phyloP scores from a whole-genome alignment of 2,113 vertebrate genomes.

The Plectropomus leopardus region DNA sequence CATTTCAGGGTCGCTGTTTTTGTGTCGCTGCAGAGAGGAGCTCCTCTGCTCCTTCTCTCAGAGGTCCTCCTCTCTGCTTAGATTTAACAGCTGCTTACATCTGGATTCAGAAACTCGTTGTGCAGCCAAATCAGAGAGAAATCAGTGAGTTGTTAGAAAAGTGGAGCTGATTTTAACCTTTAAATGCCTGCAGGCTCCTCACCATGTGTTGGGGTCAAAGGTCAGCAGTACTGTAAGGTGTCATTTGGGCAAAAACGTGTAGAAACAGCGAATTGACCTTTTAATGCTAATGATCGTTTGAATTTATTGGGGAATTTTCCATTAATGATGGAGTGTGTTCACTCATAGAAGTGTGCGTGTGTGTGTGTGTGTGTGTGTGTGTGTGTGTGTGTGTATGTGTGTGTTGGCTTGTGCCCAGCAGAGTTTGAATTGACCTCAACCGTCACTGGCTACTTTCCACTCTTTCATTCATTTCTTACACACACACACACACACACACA shows the following conservation, averaged over 20 bases:
- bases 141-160: no score
- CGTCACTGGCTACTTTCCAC: constrained; percentile 59
- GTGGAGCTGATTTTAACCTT: no score
- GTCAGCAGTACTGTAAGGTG: neutral
- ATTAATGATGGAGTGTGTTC: constrained; percentile 15
- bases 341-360: constrained; percentile 11
- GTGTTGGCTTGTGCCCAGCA: constrained; percentile 41
- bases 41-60: no score
- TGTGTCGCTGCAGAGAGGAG: no score
- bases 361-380: constrained; percentile 31
- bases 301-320: constrained; percentile 6
- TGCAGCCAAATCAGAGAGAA: no score
- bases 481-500: constrained; percentile 10
- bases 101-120: no score
- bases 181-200: no score
- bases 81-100: no score
- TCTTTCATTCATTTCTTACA: constrained; percentile 59
- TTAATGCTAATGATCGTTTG: neutral
- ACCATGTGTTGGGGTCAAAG: neutral
- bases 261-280: no score
- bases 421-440: constrained; percentile 62
- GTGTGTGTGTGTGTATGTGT: constrained; percentile 9
- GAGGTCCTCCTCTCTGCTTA: no score
- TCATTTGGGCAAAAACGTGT: no score
- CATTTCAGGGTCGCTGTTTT: no score